Evolutionary conservation across 2,797 vertebrate genomes (phyloP), one percentile per base, ranked within the genome.

Genomic region (Acrocephalus scirpaceus): DNA sequence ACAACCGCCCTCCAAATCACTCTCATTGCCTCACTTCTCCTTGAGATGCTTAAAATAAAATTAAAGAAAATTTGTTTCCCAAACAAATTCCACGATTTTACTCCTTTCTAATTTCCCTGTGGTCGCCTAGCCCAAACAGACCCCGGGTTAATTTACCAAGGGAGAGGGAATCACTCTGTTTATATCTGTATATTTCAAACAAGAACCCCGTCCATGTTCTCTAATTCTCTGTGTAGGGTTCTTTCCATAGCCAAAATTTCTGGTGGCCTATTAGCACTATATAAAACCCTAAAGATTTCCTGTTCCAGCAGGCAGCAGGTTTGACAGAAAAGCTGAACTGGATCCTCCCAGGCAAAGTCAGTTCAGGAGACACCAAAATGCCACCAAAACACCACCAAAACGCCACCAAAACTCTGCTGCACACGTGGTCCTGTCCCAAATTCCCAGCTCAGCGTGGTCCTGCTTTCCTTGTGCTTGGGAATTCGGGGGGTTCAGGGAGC

Each of bases 251-350:
- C 83, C 86, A 85, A 29, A 64, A 78, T 76, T 95, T 95, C 90
- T 93, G 88, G 83, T 95, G 94, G 77, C 80, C 92, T 92, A 84
- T 95, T 93, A 94, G 86, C 25, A 62, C 91, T 53, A 38, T 50
- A 85, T 86, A 92, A 94, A 93, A 86, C 76, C 56, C 45, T 88
- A 86, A 95, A 96, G 88, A 92, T 93, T 93, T 95, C 94, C 90
- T 88, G 80, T 89, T 90, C 27, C 83, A 93, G 71, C 66, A 62
- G 82, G 86, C 40, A 73, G 92, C 34, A 38, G 71, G 80, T 66
- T 72, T 93, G 10, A 26, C 40, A n/a, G 79, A 93, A 96, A 95
- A 91, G 38, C 75, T 51, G 94, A 95, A 71, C 66, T 92, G 95
- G 93, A 93, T 76, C 76, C 9, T 44, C 56, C 15, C 73, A 38